Percentiles rank a stretch among this genome's conserved stretches.
Conservation (phyloP, 2,888 invertebrate genomes). For the Oscheius sp. region DNA sequence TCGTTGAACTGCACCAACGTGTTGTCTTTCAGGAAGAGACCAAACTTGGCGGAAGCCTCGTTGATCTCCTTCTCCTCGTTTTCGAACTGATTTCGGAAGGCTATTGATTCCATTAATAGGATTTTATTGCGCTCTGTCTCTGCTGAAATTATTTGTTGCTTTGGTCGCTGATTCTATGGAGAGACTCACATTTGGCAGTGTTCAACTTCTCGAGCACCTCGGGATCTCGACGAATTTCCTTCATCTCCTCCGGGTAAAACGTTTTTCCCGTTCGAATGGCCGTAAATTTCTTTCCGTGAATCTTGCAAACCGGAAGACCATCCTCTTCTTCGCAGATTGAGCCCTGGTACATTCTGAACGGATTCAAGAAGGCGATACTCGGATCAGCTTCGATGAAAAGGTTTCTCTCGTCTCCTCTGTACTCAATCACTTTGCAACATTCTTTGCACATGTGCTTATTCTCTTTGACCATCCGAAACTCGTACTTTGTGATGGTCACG, state of each 20-base stretch:
- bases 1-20: constrained; percentile 1
- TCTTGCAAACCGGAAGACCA: too few relatives aligned
- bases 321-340: too few relatives aligned
- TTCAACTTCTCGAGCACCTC: not conserved
- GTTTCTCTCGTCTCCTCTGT: not conserved
- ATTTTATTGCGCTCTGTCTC: not conserved
- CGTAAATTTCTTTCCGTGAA: too few relatives aligned
- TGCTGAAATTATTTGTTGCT: not conserved
- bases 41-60: not conserved
- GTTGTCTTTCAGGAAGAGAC: constrained; percentile 1
- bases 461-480: not conserved
- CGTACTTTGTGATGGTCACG: not conserved
- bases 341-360: not conserved
- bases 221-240: not conserved
- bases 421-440: not conserved
- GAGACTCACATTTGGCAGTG: not conserved
- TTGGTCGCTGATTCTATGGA: not conserved
- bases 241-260: not conserved
- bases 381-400: not conserved
- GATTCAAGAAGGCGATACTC: not conserved
- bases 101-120: not conserved
- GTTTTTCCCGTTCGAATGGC: not conserved
- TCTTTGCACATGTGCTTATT: not conserved
- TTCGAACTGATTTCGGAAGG: not conserved
- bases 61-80: constrained; percentile 5